Conservation (phyloP, 2,113 vertebrate species). For the Anoplopoma fimbria region DNA sequence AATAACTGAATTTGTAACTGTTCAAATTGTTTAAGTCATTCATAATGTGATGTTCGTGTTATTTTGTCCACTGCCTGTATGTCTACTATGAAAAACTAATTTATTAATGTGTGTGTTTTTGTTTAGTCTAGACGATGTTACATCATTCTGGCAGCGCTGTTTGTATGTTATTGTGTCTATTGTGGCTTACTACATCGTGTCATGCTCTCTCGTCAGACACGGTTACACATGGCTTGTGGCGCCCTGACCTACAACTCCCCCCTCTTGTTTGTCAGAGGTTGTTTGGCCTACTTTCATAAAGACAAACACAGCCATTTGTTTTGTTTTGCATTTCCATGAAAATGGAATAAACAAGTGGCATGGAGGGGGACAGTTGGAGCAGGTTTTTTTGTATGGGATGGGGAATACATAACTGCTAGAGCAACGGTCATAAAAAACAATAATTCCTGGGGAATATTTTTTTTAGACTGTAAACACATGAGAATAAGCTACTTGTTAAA, state of each 20-base stretch:
- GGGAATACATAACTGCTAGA: background rate
- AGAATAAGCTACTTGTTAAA: background rate
- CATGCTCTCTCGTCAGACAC: slow-evolving; percentile 71
- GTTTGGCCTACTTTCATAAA: slow-evolving; percentile 85
- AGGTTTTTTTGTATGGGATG: background rate
- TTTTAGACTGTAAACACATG: background rate
- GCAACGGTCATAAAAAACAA: slow-evolving; percentile 6
- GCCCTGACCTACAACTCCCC: slow-evolving; percentile 80
- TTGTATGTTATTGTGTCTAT: slow-evolving; percentile 74
- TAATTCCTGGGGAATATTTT: background rate
- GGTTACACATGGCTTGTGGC: slow-evolving; percentile 78
- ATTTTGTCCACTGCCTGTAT: slow-evolving; percentile 3
- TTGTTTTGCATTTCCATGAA: slow-evolving; percentile 81
- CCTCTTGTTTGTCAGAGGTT: slow-evolving; percentile 80
- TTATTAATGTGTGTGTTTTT: slow-evolving; percentile 34
- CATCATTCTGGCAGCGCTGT: slow-evolving; percentile 68
- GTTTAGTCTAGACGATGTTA: slow-evolving; percentile 76
- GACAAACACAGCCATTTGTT: slow-evolving; percentile 82
- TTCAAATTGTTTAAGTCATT: background rate
- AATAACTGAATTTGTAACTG: background rate
- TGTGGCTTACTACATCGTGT: slow-evolving; percentile 71
- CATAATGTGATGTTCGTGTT: slow-evolving; percentile 1
- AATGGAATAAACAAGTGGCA: slow-evolving; percentile 76
- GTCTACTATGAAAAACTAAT: slow-evolving; percentile 8
- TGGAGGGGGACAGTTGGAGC: slow-evolving; percentile 45